phyloP scores from a whole-genome alignment of 2,797 vertebrate genomes.

The Gymnothorax reevesii region DNA sequence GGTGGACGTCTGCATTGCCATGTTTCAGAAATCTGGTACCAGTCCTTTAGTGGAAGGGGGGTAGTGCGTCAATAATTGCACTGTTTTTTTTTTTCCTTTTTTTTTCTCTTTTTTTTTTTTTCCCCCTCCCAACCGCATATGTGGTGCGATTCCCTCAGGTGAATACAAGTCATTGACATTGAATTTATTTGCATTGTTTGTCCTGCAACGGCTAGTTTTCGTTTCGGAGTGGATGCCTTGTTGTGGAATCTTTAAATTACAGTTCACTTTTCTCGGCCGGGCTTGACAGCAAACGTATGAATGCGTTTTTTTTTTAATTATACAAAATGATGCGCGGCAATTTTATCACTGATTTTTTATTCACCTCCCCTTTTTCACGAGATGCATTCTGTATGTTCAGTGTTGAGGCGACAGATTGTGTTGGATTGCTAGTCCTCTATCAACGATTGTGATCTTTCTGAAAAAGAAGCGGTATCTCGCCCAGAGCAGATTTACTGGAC shows the following conservation, averaged over 20 bases:
- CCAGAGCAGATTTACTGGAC: slow-evolving; percentile 42
- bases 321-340: not conserved
- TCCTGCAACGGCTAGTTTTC: not conserved
- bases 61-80: not conserved
- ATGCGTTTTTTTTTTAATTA: not conserved
- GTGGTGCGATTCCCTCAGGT: not conserved
- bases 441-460: not conserved
- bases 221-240: not conserved
- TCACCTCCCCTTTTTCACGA: not conserved
- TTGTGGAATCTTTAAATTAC: not conserved
- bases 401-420: not conserved
- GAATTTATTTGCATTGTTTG: not conserved
- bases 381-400: not conserved
- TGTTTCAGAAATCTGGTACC: slow-evolving; percentile 40
- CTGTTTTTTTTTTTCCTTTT: too few species aligned
- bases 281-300: not conserved
- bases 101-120: too few species aligned
- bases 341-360: not conserved
- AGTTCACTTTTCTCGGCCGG: not conserved
- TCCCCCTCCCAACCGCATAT: too few species aligned
- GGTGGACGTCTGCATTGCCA: slow-evolving; percentile 22
- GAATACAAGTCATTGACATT: not conserved
- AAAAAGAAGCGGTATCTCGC: slow-evolving; percentile 47
- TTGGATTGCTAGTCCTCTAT: not conserved
- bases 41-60: not conserved